Conservation (phyloP, 1,140 invertebrate species). For the Drosophila teissieri region DNA sequence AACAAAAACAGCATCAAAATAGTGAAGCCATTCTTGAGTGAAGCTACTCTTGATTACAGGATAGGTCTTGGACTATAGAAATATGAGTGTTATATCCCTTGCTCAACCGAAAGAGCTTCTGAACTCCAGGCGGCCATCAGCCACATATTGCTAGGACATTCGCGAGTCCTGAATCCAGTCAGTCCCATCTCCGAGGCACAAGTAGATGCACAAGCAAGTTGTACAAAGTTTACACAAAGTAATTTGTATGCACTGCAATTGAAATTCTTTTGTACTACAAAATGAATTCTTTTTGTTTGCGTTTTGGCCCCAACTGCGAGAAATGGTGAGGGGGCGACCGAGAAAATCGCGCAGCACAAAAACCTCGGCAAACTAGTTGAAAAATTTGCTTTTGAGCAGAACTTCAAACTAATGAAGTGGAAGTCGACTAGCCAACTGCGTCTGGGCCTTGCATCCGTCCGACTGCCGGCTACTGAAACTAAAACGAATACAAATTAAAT, state of each 20-base stretch:
- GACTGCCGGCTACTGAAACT: slow-evolving; percentile 26
- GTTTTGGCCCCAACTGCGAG: slow-evolving; percentile 38
- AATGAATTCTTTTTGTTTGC: slow-evolving; percentile 76
- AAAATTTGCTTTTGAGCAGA: slow-evolving; percentile 58
- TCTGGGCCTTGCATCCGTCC: slow-evolving; percentile 21
- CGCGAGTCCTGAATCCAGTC: slow-evolving; percentile 37
- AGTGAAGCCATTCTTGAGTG: too few relatives aligned
- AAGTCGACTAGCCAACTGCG: slow-evolving; percentile 37
- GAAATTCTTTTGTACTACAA: slow-evolving; percentile 72
- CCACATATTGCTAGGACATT: slow-evolving; percentile 46
- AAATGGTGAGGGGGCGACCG: neutral
- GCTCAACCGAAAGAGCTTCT: slow-evolving; percentile 35
- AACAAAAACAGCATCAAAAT: too few relatives aligned
- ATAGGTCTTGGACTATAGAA: too few relatives aligned
- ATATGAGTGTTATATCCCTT: too few relatives aligned
- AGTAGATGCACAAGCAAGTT: slow-evolving; percentile 50
- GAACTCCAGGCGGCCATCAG: slow-evolving; percentile 18
- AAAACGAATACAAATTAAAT: slow-evolving; percentile 61
- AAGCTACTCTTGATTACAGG: too few relatives aligned
- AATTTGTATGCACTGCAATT: slow-evolving; percentile 78
- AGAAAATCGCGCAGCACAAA: slow-evolving; percentile 42
- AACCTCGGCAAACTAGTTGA: slow-evolving; percentile 60
- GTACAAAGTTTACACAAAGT: slow-evolving; percentile 71
- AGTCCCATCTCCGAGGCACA: slow-evolving; percentile 15
- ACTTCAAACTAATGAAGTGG: slow-evolving; percentile 73